phyloP scores from a whole-genome alignment of 2,888 invertebrate genomes.

The Eupeodes luniger region DNA sequence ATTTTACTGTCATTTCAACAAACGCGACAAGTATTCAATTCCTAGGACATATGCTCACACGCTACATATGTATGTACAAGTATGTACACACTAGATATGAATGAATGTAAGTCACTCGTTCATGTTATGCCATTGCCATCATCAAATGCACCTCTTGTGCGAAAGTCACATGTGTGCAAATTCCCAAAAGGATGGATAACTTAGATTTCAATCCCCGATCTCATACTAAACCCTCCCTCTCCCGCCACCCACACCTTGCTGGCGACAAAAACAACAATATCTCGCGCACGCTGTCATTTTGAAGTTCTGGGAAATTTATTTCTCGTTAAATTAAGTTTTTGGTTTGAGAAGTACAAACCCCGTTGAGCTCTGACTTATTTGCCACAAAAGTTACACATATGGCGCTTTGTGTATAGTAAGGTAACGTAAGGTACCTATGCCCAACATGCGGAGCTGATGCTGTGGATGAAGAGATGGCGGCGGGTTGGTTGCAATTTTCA shows the following conservation, averaged over 20 bases:
- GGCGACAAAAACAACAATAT: slow-evolving; percentile 68
- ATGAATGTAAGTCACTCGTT: not conserved
- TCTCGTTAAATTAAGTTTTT: slow-evolving; percentile 75
- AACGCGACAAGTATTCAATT: slow-evolving; percentile 58
- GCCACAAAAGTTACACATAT: slow-evolving; percentile 72
- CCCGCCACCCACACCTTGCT: not conserved
- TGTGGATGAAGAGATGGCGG: not conserved
- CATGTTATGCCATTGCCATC: not conserved
- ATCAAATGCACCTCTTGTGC: slow-evolving; percentile 49
- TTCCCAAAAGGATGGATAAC: slow-evolving; percentile 23
- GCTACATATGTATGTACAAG: too few relatives aligned
- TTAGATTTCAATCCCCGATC: not conserved
- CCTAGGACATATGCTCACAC: slow-evolving; percentile 12
- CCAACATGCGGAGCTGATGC: not conserved
- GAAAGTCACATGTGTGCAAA: slow-evolving; percentile 57
- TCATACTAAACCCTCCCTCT: too few relatives aligned
- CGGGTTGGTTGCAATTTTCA: slow-evolving; percentile 69
- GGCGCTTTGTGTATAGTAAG: slow-evolving; percentile 28
- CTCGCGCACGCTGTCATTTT: slow-evolving; percentile 71
- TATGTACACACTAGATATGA: not conserved
- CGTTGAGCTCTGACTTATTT: slow-evolving; percentile 67
- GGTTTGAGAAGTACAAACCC: slow-evolving; percentile 54
- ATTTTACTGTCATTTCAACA: slow-evolving; percentile 59
- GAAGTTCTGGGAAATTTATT: slow-evolving; percentile 72
- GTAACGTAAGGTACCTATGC: not conserved